A percentile compares a stretch with the other conserved stretches of the same genome.
Conservation (phyloP, 2,113 vertebrate species). For the Empidonax alnorum region DNA sequence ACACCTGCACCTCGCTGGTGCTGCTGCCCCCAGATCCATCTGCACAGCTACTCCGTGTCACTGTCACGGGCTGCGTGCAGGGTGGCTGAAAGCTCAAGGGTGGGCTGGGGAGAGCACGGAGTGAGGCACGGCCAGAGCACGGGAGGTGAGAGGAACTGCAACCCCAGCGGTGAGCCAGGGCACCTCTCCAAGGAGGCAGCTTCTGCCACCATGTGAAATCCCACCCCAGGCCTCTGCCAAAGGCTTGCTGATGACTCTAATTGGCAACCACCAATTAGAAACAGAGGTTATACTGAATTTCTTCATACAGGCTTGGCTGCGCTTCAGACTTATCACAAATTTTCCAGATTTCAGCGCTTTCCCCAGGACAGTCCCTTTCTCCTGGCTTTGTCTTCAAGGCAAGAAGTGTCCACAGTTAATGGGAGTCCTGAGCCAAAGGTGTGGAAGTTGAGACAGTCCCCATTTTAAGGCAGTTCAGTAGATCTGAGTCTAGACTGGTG, state of each 20-base stretch:
- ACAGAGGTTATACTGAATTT: background rate
- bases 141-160: background rate
- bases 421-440: background rate
- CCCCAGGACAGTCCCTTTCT: background rate
- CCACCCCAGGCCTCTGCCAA: background rate
- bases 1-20: background rate
- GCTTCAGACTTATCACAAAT: background rate
- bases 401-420: background rate
- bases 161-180: background rate
- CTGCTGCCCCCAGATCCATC: background rate
- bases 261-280: background rate
- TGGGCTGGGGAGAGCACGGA: background rate
- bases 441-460: background rate
- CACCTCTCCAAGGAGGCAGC: background rate
- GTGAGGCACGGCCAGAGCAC: accelerated
- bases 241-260: background rate
- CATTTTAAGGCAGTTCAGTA: background rate
- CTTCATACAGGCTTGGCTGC: background rate
- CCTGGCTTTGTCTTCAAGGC: background rate
- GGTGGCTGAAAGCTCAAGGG: accelerated
- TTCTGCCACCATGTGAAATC: background rate
- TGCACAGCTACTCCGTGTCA: accelerated
- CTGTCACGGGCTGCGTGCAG: accelerated
- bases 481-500: background rate
- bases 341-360: background rate